These are phyloP conservation scores for Wasmannia auropunctata DNA, from an alignment of 1,140 invertebrate species.

Conservation along the genomic window DNA sequence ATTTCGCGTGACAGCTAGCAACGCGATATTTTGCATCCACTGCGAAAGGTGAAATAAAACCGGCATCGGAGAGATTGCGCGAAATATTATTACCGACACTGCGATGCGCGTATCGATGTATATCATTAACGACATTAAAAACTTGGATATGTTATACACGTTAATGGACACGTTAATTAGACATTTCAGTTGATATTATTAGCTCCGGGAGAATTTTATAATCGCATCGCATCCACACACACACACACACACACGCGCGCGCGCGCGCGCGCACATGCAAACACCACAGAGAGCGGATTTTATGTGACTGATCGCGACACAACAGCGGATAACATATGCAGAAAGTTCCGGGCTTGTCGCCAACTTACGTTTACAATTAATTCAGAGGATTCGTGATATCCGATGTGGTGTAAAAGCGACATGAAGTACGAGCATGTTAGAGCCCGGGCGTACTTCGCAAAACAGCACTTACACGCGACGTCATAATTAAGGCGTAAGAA, in stretches of 20 bases:
- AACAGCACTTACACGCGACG: slow-evolving; percentile 56
- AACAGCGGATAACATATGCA: slow-evolving; percentile 33
- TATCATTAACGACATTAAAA: slow-evolving; percentile 9
- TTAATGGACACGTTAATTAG: slow-evolving; percentile 16
- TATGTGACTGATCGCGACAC: background rate
- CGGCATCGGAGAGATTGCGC: slow-evolving; percentile 20
- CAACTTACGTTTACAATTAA: slow-evolving; percentile 52
- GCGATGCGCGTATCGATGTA: background rate
- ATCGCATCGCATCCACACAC: background rate
- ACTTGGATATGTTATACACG: background rate
- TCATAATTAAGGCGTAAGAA: slow-evolving; percentile 65
- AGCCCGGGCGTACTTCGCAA: slow-evolving; percentile 42
- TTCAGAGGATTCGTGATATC: slow-evolving; percentile 52
- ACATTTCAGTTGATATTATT: background rate
- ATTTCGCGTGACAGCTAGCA: slow-evolving; percentile 27
- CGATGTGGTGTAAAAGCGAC: slow-evolving; percentile 19
- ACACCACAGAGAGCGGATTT: no score
- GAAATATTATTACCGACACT: slow-evolving; percentile 9
- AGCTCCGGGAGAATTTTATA: slow-evolving; percentile 22
- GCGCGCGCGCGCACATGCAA: no score
- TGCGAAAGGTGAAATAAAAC: slow-evolving; percentile 9
- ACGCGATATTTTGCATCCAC: background rate
- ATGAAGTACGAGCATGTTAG: slow-evolving; percentile 11
- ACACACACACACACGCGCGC: background rate
- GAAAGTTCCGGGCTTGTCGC: slow-evolving; percentile 36